Conservation (phyloP, 1,140 invertebrate species). For the Eumeta japonica region DNA sequence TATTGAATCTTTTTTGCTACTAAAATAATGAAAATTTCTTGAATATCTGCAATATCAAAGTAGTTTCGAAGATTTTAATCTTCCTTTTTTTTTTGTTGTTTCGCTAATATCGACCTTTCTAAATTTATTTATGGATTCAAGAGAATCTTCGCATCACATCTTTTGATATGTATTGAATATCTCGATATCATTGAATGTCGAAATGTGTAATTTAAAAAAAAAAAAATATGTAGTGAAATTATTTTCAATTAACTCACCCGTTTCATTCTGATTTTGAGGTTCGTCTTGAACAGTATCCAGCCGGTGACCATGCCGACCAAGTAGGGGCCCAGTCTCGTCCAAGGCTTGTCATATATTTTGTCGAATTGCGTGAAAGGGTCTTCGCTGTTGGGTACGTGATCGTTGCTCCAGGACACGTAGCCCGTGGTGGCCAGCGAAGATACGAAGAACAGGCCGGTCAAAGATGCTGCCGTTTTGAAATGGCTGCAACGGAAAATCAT, state of each 20-base stretch:
- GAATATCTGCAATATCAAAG: too few relatives aligned
- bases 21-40: too few relatives aligned
- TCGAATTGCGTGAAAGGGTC: conserved; percentile 82
- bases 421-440: conserved; percentile 78
- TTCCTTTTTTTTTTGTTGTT: too few relatives aligned
- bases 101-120: too few relatives aligned
- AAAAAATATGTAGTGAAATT: too few relatives aligned
- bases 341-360: conserved; percentile 86
- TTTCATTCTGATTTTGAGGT: conserved; percentile 75
- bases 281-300: conserved; percentile 78
- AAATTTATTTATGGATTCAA: too few relatives aligned
- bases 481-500: conserved; percentile 56
- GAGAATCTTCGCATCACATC: too few relatives aligned
- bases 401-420: conserved; percentile 75
- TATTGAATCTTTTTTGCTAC: too few relatives aligned
- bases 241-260: conserved; percentile 62
- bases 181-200: too few relatives aligned
- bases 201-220: too few relatives aligned
- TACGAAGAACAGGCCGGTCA: conserved; percentile 65
- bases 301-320: conserved; percentile 81
- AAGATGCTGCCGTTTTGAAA: conserved; percentile 68
- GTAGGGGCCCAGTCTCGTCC: conserved; percentile 80
- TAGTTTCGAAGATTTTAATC: too few relatives aligned
- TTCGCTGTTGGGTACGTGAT: conserved; percentile 76
- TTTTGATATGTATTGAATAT: too few relatives aligned